Percentiles rank a stretch among this genome's conserved stretches.
These are phyloP conservation scores for Epinephelus awoara DNA, from an alignment of 2,797 vertebrate genomes.

Conservation along the genomic window DNA sequence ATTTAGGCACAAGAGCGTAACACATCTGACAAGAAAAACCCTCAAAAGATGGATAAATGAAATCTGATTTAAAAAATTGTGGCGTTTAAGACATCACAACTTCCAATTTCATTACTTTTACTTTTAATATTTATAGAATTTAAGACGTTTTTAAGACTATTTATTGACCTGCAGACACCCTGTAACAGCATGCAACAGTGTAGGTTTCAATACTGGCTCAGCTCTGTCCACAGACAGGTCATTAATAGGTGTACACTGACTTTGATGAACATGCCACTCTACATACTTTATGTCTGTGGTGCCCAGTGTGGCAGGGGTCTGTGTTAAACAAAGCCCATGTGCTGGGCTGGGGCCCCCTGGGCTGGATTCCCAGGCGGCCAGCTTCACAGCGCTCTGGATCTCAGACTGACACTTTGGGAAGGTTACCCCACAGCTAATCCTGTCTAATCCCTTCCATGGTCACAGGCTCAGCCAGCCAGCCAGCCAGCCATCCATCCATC, in stretches of 20 bases:
- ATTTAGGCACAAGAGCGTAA: no score
- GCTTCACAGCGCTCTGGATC: constrained; percentile 82
- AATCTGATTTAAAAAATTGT: no score
- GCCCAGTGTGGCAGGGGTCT: constrained; percentile 56
- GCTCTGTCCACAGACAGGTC: not conserved
- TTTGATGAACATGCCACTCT: constrained; percentile 41
- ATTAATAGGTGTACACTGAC: not conserved
- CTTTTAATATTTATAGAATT: no score
- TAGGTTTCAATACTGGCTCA: not conserved
- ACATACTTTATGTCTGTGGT: constrained; percentile 56
- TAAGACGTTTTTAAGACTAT: no score
- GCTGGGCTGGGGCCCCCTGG: constrained; percentile 59
- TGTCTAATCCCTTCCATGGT: constrained; percentile 86
- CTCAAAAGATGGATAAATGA: no score
- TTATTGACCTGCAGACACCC: no score
- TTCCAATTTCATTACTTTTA: no score
- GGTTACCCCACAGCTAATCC: constrained; percentile 87
- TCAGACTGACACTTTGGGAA: constrained; percentile 86
- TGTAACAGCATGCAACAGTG: not conserved
- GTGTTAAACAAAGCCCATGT: constrained; percentile 74
- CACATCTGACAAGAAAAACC: no score
- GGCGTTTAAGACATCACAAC: no score
- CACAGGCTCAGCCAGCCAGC: constrained; percentile 78
- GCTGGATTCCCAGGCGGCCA: constrained; percentile 80
- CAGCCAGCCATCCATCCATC: constrained; percentile 16